These are phyloP conservation scores for Platycercus adscitus DNA, from an alignment of 2,113 vertebrate species.

Conservation along the genomic window DNA sequence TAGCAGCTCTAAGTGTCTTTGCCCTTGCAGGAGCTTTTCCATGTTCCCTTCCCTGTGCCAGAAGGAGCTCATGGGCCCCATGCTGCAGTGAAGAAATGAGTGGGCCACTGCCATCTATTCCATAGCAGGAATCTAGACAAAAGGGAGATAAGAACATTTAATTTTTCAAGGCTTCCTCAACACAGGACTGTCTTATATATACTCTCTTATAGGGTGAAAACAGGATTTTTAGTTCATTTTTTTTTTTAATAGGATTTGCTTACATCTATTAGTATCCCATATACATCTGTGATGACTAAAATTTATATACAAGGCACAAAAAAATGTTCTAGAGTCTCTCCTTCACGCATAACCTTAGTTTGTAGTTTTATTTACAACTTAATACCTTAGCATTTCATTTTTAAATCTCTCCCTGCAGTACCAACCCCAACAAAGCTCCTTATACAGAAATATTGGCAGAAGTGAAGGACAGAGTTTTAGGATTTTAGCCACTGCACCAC, in stretches of 20 bases:
- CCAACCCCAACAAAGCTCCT: background rate
- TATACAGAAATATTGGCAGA: background rate
- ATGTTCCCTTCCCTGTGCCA: background rate
- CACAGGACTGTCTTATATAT: background rate
- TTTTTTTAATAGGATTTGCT: background rate
- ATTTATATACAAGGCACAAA: background rate
- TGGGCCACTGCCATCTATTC: constrained; percentile 20
- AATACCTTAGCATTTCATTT: background rate
- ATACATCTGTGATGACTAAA: background rate
- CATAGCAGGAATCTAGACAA: background rate
- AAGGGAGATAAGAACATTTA: background rate
- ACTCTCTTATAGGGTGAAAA: background rate
- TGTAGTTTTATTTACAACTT: background rate
- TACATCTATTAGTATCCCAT: background rate
- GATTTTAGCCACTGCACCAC: background rate
- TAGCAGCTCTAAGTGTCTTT: background rate
- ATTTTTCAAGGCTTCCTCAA: background rate
- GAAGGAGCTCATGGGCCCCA: background rate
- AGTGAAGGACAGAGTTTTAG: background rate
- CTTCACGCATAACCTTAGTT: background rate
- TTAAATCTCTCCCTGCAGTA: background rate
- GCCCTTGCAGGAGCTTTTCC: background rate
- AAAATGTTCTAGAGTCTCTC: background rate
- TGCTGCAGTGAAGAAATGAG: constrained; percentile 29
- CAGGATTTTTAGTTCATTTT: constrained; percentile 5